phyloP scores from a whole-genome alignment of 2,888 invertebrate genomes.

The Synanthedon vespiformis region DNA sequence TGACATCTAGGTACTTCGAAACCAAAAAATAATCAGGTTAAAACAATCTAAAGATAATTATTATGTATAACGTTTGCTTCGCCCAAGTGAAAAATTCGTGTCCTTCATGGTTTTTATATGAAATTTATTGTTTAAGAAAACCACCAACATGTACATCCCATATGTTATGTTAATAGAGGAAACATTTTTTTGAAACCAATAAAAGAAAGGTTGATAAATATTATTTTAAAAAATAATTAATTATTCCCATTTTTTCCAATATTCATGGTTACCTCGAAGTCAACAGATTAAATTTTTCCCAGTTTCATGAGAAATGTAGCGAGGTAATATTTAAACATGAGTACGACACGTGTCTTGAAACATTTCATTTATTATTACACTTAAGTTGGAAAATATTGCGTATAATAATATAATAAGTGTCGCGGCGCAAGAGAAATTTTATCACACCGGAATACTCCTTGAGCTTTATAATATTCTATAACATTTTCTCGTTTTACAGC shows the following conservation, averaged over 20 bases:
- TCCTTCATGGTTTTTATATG: too few relatives aligned
- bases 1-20: too few relatives aligned
- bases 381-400: background rate
- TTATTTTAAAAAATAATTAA: background rate
- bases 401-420: background rate
- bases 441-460: background rate
- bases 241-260: constrained; percentile 2
- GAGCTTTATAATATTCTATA: background rate
- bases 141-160: too few relatives aligned
- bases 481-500: constrained; percentile 21
- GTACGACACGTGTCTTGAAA: constrained; percentile 18
- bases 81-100: too few relatives aligned
- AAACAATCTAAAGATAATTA: too few relatives aligned
- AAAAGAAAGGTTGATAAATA: background rate
- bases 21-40: too few relatives aligned
- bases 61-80: too few relatives aligned
- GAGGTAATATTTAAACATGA: constrained; percentile 31
- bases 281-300: constrained; percentile 41
- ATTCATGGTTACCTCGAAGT: constrained; percentile 21
- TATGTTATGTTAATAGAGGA: too few relatives aligned
- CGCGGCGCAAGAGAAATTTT: background rate
- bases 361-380: constrained; percentile 1
- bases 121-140: too few relatives aligned
- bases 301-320: constrained; percentile 27
- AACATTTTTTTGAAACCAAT: too few relatives aligned